Evolutionary conservation across 2,888 invertebrate species (phyloP), one percentile per base, ranked within the genome.

Genomic region (Pollenia griseotomentosa): DNA sequence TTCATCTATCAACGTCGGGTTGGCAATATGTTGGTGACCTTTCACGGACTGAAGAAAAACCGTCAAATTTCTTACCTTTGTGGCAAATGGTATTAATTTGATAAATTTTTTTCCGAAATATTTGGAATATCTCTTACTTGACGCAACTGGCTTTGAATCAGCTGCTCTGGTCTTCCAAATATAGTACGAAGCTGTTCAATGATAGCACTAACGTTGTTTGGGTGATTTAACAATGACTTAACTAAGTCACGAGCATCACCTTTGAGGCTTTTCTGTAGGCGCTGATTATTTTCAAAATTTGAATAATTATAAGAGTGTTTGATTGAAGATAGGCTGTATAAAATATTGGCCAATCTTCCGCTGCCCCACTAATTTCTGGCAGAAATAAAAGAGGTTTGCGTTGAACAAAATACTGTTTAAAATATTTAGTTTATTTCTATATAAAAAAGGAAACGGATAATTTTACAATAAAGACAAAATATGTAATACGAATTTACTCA

Each of bases 301-400:
- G 55, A 71, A 75, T 78, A 87, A 11, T 61, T 71, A 66, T 79
- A 89, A 40, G 51, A 1, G 59, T 65, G 1, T 73, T 85, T 11
- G 87, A 74, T 33, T 85, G 78, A 14, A 23, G n/a, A 68, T 48
- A 87, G 0, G 82, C 70, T 0, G 83, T 88, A n/a, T 59, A 73
- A 73, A 89, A 87, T 44, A 87, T 33, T 40, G 88, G 86, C 87
- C 88, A 88, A 23, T 88, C 87, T 53, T 86, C 88, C 48, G 88
- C 82, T 5, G 71, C 70, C 8, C 87, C 89, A 55, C 74, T 73
- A 71, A 88, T 88, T 16, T 40, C 16, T 10, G 55, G 16, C 19
- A 19, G 12, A 48, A 68, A 5, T 68, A n/a, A 12, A 8, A 33
- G 14, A 68, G 68, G 68, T 68, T 68, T 68, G 68, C 71, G 55